Evolutionary conservation across 2,797 vertebrate species (phyloP), one percentile per base, ranked within the genome.

Genomic region (Smutsia gigantea): DNA sequence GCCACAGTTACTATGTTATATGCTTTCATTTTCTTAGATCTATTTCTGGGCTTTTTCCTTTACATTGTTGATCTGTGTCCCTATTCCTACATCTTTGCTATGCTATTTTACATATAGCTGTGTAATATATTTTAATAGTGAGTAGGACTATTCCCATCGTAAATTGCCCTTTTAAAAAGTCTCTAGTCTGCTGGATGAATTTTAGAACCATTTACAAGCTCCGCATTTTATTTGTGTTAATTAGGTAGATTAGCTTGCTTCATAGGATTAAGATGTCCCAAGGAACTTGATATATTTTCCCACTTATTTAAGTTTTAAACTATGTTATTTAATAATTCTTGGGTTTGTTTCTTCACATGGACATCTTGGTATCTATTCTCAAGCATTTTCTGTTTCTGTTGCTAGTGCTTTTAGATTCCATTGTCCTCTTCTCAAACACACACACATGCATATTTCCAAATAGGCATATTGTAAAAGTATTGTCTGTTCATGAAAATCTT

Each of bases 201-300:
- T 94, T 94, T 90, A 95, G 75, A 90, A 81, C 13, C 9, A 53
- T 78, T 88, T 94, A 86, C 66, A 94, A 95, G 46, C 46, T 46
- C 46, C 12, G 46, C 46, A 46, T 46, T 46, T 46, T 46, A 46
- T 12, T 46, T 46, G 46, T 46, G 11, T 46, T 46, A 46, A 46
- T 46, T 46, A 46, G 46, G 46, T 46, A 87, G 39, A 74, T 93
- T 91, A 95, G 34, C 39, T 90, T 68, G 11, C 42, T 87, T 85
- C 42, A 87, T 31, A 88, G 55, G 75, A 77, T 91, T 86, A 95
- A 95, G 46, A 66, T 64, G 18, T 19, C 53, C 29, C 12, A 68
- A 29, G 9, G 55, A 77, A 51, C 46, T 87, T 93, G 27, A 71
- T 84, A 37, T 31, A 78, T 93, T 77, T 90, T 39, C 72, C 66